These are phyloP conservation scores for Eulemur albifrons DNA, from an alignment of 2,797 vertebrate genomes.

Conservation along the genomic window DNA sequence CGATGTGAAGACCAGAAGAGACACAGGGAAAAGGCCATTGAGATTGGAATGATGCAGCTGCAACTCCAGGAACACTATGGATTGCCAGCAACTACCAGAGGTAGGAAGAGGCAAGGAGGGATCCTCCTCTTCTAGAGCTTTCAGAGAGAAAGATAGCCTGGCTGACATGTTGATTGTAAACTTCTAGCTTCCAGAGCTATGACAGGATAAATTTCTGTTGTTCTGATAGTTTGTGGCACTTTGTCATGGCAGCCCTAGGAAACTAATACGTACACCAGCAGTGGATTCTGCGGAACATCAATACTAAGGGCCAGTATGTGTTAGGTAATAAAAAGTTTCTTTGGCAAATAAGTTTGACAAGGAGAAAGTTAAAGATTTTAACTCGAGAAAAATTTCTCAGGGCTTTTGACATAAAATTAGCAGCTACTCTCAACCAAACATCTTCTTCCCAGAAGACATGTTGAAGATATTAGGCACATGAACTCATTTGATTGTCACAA, in stretches of 20 bases:
- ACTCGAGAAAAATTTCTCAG: background rate
- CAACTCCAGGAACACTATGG: background rate
- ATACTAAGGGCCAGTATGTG: background rate
- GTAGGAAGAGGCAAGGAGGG: background rate
- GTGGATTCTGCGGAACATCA: background rate
- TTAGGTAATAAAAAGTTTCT: background rate
- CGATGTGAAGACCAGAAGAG: background rate
- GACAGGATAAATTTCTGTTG: background rate
- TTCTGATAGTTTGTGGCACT: background rate
- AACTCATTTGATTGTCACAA: background rate
- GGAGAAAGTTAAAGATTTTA: background rate
- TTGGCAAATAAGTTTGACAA: background rate
- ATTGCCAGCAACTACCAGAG: background rate
- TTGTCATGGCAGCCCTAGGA: background rate
- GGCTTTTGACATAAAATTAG: background rate
- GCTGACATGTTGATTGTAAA: background rate
- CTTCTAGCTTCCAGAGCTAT: background rate
- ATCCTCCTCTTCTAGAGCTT: background rate
- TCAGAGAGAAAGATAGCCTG: background rate
- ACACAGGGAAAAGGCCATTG: background rate
- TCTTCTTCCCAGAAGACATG: background rate
- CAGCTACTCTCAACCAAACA: background rate
- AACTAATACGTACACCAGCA: accelerated
- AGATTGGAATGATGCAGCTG: background rate
- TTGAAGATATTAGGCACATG: background rate